Conservation (phyloP, 1,140 invertebrate genomes). For the Bactericera cockerelli region DNA sequence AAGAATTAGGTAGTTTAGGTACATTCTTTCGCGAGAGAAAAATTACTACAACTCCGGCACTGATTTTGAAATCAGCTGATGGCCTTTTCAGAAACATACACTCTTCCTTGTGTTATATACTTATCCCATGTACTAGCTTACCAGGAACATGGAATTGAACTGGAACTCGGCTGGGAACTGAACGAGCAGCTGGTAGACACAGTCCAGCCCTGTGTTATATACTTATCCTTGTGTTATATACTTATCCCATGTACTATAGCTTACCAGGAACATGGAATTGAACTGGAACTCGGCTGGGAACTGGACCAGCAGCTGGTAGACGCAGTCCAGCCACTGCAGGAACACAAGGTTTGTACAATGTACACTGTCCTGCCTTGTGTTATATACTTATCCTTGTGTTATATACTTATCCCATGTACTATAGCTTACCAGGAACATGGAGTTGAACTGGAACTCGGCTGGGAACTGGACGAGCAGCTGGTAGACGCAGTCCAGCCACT, state of each 20-base stretch:
- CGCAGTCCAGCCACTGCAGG: constrained; percentile 92
- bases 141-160: constrained; percentile 84
- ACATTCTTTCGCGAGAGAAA: no score
- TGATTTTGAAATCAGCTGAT: no score
- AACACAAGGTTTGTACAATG: constrained; percentile 98
- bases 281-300: constrained; percentile 93
- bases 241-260: no score
- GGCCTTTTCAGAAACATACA: no score
- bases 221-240: no score
- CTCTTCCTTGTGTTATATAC: no score
- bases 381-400: constrained; percentile 27
- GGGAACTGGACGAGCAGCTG: constrained; percentile 81
- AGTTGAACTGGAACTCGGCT: constrained; percentile 88
- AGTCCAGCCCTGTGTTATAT: no score
- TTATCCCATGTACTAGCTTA: no score
- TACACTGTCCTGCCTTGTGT: constrained; percentile 74
- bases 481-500: constrained; percentile 94
- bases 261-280: constrained; percentile 79
- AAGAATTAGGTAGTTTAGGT: no score
- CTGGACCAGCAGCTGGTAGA: constrained; percentile 95
- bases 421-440: constrained; percentile 67
- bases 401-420: background rate
- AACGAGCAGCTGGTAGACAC: constrained; percentile 92
- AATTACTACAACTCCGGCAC: no score
- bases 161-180: constrained; percentile 91